phyloP scores from a whole-genome alignment of 1,140 invertebrate genomes.

The Drosophila busckii region DNA sequence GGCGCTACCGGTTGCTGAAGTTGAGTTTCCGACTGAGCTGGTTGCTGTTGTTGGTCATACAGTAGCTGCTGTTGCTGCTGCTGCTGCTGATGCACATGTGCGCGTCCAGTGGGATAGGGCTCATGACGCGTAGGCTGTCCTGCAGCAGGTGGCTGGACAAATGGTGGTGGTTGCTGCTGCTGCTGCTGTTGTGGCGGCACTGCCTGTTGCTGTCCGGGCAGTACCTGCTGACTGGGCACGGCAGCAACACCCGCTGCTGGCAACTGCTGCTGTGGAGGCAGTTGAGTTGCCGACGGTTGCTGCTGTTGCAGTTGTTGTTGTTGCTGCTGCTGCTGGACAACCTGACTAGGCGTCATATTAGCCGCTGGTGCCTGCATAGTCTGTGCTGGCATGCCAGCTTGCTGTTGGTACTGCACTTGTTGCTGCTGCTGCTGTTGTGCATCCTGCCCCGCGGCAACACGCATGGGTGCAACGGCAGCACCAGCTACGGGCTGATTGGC shows the following conservation, averaged over 20 bases:
- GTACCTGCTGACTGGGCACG: constrained; percentile 9
- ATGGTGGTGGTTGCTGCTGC: constrained; percentile 32
- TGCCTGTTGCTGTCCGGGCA: too few species aligned
- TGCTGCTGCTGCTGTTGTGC: not conserved
- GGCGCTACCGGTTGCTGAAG: constrained; percentile 13
- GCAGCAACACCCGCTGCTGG: constrained; percentile 10
- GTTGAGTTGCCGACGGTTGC: constrained; percentile 1
- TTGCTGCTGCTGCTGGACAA: too few species aligned
- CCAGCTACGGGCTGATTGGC: not conserved
- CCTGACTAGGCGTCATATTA: not conserved
- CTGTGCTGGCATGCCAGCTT: not conserved
- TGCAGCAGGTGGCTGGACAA: constrained; percentile 47
- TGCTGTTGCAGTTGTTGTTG: constrained; percentile 16
- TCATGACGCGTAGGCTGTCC: constrained; percentile 52
- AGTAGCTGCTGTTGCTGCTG: constrained; percentile 19
- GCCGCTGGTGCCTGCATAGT: not conserved
- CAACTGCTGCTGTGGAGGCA: constrained; percentile 24
- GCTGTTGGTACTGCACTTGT: constrained; percentile 7
- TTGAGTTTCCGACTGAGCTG: constrained; percentile 8
- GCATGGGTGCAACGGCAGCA: constrained; percentile 20
- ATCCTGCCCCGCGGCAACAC: constrained; percentile 41
- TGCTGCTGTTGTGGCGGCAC: constrained; percentile 13
- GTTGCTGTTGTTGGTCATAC: constrained; percentile 15
- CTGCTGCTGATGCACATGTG: constrained; percentile 46
- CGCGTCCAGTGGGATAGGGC: constrained; percentile 30